Base-by-base conservation (phyloP, 2,113 vertebrate species). In the Atherinomorus stipes region DNA sequence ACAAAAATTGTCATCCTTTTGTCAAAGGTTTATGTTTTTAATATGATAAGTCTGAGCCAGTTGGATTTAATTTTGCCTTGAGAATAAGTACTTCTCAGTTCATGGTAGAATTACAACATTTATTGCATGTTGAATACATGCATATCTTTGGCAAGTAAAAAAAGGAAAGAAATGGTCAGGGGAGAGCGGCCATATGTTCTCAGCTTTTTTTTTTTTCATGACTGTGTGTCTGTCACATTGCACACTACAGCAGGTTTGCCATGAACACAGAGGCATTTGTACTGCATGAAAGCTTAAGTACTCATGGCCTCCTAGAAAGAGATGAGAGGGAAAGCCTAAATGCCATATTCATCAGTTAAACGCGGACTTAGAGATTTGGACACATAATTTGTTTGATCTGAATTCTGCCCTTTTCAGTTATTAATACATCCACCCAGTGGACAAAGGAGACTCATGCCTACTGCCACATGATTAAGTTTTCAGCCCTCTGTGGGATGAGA, bases 311-410 rank as follows among this genome's bases (percentile, higher is more conserved):
- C 54, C 52, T 68, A 76, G 77, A 74, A 57, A 45, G 62, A 74
- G 81, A 87, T 66, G 80, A 88, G 89, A 81, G 75, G 78, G 21
- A 68, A 64, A 38, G 40, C 65, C 71, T 76, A 82, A 89, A 85
- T 80, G 65, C 16, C 70, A 44, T 25, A 64, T 86, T 84, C 80
- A 80, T 84, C 78, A 70, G 53, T 1, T 57, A 67, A 80, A 75
- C 18, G 28, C 74, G 44, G 65, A 71, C 71, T 74, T 62, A 7
- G 31, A 74, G 62, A 42, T 53, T 81, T 40, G 50, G 26, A 52
- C n/a, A 45, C 64, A 65, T 78, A 53, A 76, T 84, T 83, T 60
- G 76, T 84, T 81, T 72, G 63, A 78, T 91, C 26, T 60, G 62
- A 59, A 81, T 84, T 78, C 56, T 80, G 72, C 66, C 73, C 62